Conservation (phyloP, 2,113 vertebrate species). For the Poicephalus meyeri region DNA sequence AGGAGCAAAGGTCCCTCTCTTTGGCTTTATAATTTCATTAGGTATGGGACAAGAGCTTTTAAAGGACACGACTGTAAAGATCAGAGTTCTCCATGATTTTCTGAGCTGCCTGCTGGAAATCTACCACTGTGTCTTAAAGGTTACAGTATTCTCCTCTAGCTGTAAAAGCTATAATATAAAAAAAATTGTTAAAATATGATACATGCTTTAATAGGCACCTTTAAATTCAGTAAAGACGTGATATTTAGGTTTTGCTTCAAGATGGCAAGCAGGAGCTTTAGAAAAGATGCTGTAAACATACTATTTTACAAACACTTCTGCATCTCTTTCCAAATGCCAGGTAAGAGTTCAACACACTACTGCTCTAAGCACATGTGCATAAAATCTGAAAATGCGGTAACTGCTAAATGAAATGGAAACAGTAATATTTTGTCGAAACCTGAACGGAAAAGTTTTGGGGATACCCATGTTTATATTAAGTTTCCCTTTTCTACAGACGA, state of each 20-base stretch:
- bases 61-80: not conserved
- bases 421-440: not conserved
- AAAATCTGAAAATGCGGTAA: not conserved
- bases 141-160: not conserved
- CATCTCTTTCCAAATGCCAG: not conserved
- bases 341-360: not conserved
- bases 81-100: not conserved
- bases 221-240: not conserved
- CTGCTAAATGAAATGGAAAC: not conserved
- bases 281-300: not conserved
- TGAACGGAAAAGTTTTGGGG: not conserved
- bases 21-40: not conserved
- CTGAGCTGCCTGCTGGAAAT: not conserved
- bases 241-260: not conserved
- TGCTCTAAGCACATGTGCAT: not conserved
- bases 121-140: not conserved
- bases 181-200: not conserved
- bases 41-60: not conserved
- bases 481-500: not conserved
- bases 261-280: not conserved
- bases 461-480: not conserved
- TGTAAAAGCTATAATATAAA: not conserved
- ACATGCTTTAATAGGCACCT: not conserved
- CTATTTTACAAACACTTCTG: not conserved
- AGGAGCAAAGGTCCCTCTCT: not conserved